phyloP scores from a whole-genome alignment of 2,113 vertebrate species.

The Hucho hucho region DNA sequence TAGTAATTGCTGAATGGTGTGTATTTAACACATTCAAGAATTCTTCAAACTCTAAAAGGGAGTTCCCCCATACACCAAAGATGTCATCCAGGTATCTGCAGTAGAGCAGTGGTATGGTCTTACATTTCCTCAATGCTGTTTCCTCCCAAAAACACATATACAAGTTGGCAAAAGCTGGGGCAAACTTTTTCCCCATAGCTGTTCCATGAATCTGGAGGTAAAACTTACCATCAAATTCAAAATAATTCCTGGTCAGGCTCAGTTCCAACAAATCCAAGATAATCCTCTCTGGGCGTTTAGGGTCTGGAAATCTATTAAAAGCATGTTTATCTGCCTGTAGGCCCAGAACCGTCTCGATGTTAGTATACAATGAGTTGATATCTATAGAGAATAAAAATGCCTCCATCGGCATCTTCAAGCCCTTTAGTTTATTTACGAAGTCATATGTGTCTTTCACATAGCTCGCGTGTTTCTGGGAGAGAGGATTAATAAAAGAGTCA shows the following conservation, averaged over 20 bases:
- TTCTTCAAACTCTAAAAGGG: not conserved
- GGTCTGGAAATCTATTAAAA: not conserved
- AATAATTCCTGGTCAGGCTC: not conserved
- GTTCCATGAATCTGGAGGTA: not conserved
- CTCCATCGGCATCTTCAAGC: not conserved
- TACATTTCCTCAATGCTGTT: not conserved
- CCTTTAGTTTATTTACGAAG: not conserved
- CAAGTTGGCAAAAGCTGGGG: not conserved
- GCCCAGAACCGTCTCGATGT: not conserved
- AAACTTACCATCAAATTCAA: not conserved
- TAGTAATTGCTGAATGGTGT: not conserved
- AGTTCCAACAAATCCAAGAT: not conserved
- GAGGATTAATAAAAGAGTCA: conserved; percentile 3
- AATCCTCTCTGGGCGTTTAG: not conserved
- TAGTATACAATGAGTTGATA: not conserved
- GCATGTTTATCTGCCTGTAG: not conserved
- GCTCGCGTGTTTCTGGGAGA: not conserved
- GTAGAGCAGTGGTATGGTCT: not conserved
- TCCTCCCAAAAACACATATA: not conserved
- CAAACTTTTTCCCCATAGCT: not conserved
- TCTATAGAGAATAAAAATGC: not conserved
- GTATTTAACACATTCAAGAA: not conserved
- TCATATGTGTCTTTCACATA: conserved; percentile 1
- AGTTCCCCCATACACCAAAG: not conserved
- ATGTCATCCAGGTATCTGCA: not conserved